Evolutionary conservation across 2,113 vertebrate species (phyloP), one percentile per base, ranked within the genome.

Genomic region (Polyodon spathula): DNA sequence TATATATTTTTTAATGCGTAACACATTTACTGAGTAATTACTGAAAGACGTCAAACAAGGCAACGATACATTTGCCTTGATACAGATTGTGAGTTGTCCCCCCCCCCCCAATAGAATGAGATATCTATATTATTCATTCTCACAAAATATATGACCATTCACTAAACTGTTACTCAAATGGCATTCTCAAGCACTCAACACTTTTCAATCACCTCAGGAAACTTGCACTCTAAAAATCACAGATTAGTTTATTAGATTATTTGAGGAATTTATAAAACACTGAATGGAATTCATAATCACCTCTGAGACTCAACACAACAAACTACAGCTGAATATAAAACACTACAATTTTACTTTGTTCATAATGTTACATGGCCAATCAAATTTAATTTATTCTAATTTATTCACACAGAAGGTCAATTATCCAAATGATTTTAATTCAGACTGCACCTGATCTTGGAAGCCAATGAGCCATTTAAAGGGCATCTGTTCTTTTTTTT

Each of bases 331-430:
- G 78, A 76, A 86, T 80, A 80, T 72, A 70, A 78, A 76, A 80
- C 68, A 66, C 61, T 40, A 67, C 77, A 80, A 69, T 77, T 84
- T 75, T 64, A 66, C 73, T 79, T 79, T 76, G 81, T 85, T 87
- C 77, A 71, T 76, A 81, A 67, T 82, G 78, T 73, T 79, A 76
- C 71, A 66, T 68, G 67, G 76, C 75, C 77, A 87, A 83, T 89
- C 81, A 86, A 79, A 88, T 78, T 81, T 84, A 88, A 90, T 86
- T 76, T 85, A 90, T 85, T 88, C 70, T 87, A 90, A 90, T 90
- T 73, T 73, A 86, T 81, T 78, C 81, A 83, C 74, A 85, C 63
- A 81, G 82, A 89, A 88, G 82, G 84, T 86, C 82, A 90, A 85
- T 90, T 89, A 89, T 79, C 79, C 75, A 87, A 87, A 89, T 79